Conservation (phyloP, 2,888 invertebrate species). For the Leucophenga maculata region DNA sequence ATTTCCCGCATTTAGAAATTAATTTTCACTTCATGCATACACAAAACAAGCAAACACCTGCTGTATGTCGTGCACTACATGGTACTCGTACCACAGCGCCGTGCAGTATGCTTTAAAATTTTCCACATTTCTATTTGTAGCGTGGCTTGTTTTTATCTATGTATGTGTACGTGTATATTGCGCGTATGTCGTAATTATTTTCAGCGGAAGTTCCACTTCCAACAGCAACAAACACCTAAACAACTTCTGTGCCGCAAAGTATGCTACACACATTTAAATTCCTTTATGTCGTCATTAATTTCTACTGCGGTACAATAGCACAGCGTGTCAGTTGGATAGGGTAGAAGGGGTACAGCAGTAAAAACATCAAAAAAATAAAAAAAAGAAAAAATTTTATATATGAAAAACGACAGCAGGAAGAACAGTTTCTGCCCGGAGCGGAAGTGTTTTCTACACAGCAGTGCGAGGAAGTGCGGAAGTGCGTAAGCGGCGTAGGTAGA, state of each 20-base stretch:
- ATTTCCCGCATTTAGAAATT: constrained; percentile 68
- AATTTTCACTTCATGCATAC: constrained; percentile 66
- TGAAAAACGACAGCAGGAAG: background rate
- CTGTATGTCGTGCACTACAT: background rate
- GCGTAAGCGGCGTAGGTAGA: constrained; percentile 14
- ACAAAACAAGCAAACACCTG: constrained; percentile 39
- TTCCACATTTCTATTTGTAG: constrained; percentile 19
- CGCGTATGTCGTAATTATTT: constrained; percentile 47
- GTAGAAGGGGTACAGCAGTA: background rate
- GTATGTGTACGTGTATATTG: no score
- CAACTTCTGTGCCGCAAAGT: constrained; percentile 42
- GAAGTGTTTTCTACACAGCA: background rate
- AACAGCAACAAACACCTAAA: background rate
- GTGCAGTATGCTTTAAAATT: constrained; percentile 41
- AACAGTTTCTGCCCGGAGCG: background rate
- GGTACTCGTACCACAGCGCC: background rate
- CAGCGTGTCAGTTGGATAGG: background rate
- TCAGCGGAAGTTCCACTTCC: constrained; percentile 11
- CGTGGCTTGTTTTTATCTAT: no score
- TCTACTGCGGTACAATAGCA: constrained; percentile 24
- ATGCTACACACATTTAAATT: constrained; percentile 50
- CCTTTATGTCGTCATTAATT: constrained; percentile 52
- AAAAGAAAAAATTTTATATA: constrained; percentile 10
- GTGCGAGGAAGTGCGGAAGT: background rate
- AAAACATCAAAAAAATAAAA: background rate